Evolutionary conservation across 2,888 invertebrate genomes (phyloP).

Genomic region (Cremastinae sp.): DNA sequence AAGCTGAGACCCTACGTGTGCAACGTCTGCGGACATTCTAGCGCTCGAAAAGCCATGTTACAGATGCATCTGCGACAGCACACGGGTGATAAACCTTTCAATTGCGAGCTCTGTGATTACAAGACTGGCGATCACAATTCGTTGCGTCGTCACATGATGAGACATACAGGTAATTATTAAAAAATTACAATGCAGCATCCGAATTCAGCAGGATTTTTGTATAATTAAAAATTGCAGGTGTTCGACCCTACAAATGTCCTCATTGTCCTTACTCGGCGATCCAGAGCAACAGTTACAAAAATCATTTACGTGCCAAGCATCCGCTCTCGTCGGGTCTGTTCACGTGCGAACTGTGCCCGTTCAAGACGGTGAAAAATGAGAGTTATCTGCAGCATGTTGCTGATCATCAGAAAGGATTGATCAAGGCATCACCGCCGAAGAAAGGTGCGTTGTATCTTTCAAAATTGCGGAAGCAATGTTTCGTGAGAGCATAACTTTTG

Average conservation of each 20-base stretch:
- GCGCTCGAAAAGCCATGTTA: slow-evolving; percentile 87
- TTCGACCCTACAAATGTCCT: slow-evolving; percentile 84
- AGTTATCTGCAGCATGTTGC: slow-evolving; percentile 82
- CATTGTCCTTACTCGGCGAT: slow-evolving; percentile 87
- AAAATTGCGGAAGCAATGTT: not conserved
- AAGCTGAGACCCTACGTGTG: slow-evolving; percentile 88
- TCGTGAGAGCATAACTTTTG: not conserved
- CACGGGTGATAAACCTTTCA: slow-evolving; percentile 89
- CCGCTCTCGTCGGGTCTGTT: slow-evolving; percentile 80
- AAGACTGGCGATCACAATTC: slow-evolving; percentile 89
- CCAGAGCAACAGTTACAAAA: slow-evolving; percentile 86
- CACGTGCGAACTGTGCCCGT: slow-evolving; percentile 82
- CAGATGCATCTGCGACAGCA: slow-evolving; percentile 88
- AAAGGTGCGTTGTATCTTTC: slow-evolving; percentile 65
- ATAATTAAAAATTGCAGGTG: slow-evolving; percentile 73
- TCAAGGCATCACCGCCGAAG: slow-evolving; percentile 71
- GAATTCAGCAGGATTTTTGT: no score
- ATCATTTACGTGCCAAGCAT: slow-evolving; percentile 83
- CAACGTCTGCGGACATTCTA: slow-evolving; percentile 87
- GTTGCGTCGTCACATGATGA: slow-evolving; percentile 85
- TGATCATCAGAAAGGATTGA: slow-evolving; percentile 82
- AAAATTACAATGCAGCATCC: not conserved
- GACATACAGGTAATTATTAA: slow-evolving; percentile 82
- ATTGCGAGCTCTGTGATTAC: slow-evolving; percentile 87
- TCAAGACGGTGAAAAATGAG: slow-evolving; percentile 83